Evolutionary conservation across 2,797 vertebrate genomes (phyloP).

Genomic region (Sebastes minor): DNA sequence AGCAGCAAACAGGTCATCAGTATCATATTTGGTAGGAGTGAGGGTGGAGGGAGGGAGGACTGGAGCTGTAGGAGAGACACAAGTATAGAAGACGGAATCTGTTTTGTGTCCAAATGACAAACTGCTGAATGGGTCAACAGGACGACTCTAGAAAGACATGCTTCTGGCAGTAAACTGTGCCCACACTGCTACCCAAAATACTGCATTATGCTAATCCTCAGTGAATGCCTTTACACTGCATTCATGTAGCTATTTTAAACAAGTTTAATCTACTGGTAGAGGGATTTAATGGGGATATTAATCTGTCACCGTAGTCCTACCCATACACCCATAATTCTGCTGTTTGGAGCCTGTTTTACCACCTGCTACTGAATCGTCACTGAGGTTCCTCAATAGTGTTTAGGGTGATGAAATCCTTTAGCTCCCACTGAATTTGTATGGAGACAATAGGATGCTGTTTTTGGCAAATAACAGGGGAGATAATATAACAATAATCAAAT

Average conservation of each 20-base stretch:
- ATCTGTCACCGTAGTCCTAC: slow-evolving; percentile 47
- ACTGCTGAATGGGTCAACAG: slow-evolving; percentile 2
- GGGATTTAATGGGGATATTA: slow-evolving; percentile 63
- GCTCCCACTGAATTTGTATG: slow-evolving; percentile 4
- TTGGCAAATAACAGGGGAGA: slow-evolving; percentile 21
- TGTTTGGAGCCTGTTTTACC: slow-evolving; percentile 36
- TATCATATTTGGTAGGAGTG: neutral
- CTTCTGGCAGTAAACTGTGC: slow-evolving; percentile 23
- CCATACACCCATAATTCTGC: slow-evolving; percentile 26
- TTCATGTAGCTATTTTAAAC: slow-evolving; percentile 59
- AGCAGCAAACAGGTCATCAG: slow-evolving; percentile 29
- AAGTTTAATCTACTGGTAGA: slow-evolving; percentile 48
- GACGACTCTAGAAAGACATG: slow-evolving; percentile 2
- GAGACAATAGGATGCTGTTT: slow-evolving; percentile 25
- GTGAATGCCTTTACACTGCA: slow-evolving; percentile 36
- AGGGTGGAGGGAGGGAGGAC: neutral
- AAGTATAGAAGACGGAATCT: neutral
- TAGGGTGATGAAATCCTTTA: slow-evolving; percentile 38
- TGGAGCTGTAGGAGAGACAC: neutral
- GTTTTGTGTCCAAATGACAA: slow-evolving; percentile 9
- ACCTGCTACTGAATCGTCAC: slow-evolving; percentile 33
- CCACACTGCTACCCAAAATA: slow-evolving; percentile 16
- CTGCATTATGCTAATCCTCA: slow-evolving; percentile 51
- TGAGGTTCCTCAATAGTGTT: slow-evolving; percentile 12
- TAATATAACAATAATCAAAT: slow-evolving; percentile 37